Base-by-base conservation (phyloP, 1,140 invertebrate genomes). In the Drosophila willistoni region DNA sequence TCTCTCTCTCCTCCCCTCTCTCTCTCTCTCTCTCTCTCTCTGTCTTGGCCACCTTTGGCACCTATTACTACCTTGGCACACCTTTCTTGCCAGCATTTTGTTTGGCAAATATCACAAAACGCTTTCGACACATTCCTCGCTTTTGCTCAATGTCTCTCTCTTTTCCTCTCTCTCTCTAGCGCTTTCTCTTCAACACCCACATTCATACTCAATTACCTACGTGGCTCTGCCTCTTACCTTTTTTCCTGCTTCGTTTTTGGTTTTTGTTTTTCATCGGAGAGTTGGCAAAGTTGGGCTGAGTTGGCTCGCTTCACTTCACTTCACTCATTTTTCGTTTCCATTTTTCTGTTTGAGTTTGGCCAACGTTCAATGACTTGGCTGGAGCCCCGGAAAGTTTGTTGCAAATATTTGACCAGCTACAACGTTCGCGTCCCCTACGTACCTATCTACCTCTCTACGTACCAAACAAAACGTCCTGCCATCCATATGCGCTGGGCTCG, bases 201-300 rank as follows among this genome's bases (percentile, higher is more conserved):
- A 89, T 89, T 89, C 84, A 89, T 84, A 89, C 84, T 84, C 84
- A 89, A 89, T 89, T 89, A 89, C 84, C 80, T 84, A 83, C 83
- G 83, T 86, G 82, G 82, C 56, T 64, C 70, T 70, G 80, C 75
- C 81, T 73, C 64, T 33, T 78, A 65, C 14, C 17, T 47, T 47
- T 10, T 9, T 47, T 10, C 9, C 13, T 9, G 7, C 4, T 51
- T 51, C 14, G 5, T 22, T 51, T 51, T 51, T 22, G 29, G 29
- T 12, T 51, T 51, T 51, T 51, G 9, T 51, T n/a, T 17, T 7
- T 12, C 1, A 29, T 33, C 34, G 59, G 19, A 54, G 68, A 61
- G 68, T 68, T 74, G 72, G 56, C 44, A 62, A 29, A 41, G 29
- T 64, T 13, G 7, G n/a, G 29, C 19, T 22, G 44, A 51, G 44